Evolutionary conservation across 2,888 invertebrate species (phyloP), one percentile per base, ranked within the genome.

Genomic region (Oxytorus armatus): DNA sequence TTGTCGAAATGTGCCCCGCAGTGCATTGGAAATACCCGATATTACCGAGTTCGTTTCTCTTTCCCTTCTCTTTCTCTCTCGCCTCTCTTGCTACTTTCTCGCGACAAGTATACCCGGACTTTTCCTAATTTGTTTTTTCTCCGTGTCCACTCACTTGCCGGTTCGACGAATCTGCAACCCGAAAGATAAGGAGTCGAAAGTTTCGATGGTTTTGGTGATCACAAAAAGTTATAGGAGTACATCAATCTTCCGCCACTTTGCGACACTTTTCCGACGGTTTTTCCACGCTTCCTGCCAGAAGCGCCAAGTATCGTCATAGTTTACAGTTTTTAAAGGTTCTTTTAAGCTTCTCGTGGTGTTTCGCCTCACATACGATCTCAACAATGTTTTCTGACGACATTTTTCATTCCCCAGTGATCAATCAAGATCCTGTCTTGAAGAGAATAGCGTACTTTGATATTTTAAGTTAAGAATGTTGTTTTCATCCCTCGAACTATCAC

Each of bases 51-150:
- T 36, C 8, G 29, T 47, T 65, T 23, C 21, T 23, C 44, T 47
- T 61, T 8, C 23, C 14, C n/a, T 47, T 25, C 14, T n/a, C 11
- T 51, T 1, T 51, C 47, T 23, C 18, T 25, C 23, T 39, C 42
- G 4, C 10, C 39, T 66, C 29, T 29, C 7, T 3, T 39, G 21
- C 55, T 21, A 69, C 55, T 75, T 57, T 23, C 18, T 47, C 55
- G 14, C 53, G 23, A 49, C 36, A 55, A 73, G 61, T 47, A 8
- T 10, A 69, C 51, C 53, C 23, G 47, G 39, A 61, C 53, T 72
- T 68, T 76, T 39, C 61, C 47, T 73, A 76, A 76, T 80, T 76
- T 76, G 68, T 75, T 73, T 80, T 72, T 42, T 76, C 66, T 76
- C 61, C 16, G 44, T 61, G 61, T 68, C 39, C 55, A 61, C 68